Conservation (phyloP, 2,888 invertebrate genomes). For the Caenorhabditis angaria region DNA sequence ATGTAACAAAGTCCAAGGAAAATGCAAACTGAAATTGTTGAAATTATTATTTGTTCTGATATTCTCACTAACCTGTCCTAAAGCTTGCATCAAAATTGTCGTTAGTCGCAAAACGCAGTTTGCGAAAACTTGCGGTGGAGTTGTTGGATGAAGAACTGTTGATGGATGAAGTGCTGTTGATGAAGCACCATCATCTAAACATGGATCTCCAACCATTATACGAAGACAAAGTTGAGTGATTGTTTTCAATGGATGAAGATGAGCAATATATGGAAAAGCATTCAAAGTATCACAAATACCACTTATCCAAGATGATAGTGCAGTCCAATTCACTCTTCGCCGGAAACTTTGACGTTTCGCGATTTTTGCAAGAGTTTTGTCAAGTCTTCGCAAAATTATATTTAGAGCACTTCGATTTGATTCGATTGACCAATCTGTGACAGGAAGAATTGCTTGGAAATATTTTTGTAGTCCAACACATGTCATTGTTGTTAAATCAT, state of each 20-base stretch:
- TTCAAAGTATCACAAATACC: slow-evolving; percentile 88
- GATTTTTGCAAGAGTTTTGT: slow-evolving; percentile 90
- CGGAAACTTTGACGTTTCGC: slow-evolving; percentile 52
- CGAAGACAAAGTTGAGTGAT: slow-evolving; percentile 70
- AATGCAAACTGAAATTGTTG: slow-evolving; percentile 72
- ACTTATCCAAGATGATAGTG: slow-evolving; percentile 89
- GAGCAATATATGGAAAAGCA: slow-evolving; percentile 92
- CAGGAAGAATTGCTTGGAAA: slow-evolving; percentile 81
- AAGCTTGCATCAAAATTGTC: slow-evolving; percentile 91
- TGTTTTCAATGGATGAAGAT: slow-evolving; percentile 87
- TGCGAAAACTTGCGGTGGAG: slow-evolving; percentile 91
- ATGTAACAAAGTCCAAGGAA: slow-evolving; percentile 89
- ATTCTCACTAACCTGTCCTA: slow-evolving; percentile 87
- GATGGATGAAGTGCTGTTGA: slow-evolving; percentile 56
- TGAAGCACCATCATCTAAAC: slow-evolving; percentile 61
- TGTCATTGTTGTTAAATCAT: slow-evolving; percentile 95
- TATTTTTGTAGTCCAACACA: slow-evolving; percentile 77
- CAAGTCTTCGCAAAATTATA: slow-evolving; percentile 88
- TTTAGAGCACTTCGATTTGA: slow-evolving; percentile 89
- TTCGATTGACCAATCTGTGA: slow-evolving; percentile 94
- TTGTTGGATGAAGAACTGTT: slow-evolving; percentile 71
- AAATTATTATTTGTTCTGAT: background rate
- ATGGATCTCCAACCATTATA: slow-evolving; percentile 69
- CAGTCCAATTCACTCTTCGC: slow-evolving; percentile 95
- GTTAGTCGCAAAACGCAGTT: slow-evolving; percentile 93